phyloP scores from a whole-genome alignment of 2,888 invertebrate genomes.

The Elmis aenea region DNA sequence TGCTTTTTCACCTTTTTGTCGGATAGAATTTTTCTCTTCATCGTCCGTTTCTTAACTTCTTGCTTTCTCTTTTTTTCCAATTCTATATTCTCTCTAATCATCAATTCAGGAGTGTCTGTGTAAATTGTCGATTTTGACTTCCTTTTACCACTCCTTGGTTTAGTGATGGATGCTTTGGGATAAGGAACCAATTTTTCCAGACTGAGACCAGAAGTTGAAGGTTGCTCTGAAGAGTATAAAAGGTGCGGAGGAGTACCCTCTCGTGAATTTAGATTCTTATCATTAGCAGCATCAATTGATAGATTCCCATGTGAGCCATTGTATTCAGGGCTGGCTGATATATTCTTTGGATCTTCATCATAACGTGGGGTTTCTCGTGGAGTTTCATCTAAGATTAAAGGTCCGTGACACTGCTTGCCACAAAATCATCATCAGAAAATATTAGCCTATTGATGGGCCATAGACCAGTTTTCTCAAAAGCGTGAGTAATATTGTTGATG shows the following conservation, averaged over 20 bases:
- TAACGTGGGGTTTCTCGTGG: background rate
- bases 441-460: conserved; percentile 10
- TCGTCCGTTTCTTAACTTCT: background rate
- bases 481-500: conserved; percentile 10
- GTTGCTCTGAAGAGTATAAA: no score
- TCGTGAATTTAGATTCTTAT: background rate
- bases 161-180: background rate
- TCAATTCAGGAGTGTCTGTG: conserved; percentile 1
- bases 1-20: no score
- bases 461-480: conserved; percentile 13
- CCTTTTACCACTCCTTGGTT: background rate
- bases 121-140: conserved; percentile 1
- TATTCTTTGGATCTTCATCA: background rate
- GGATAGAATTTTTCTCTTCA: no score
- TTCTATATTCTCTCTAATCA: background rate
- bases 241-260: no score
- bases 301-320: no score
- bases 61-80: background rate
- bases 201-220: no score
- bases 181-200: background rate
- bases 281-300: background rate
- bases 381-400: no score
- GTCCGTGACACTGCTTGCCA: conserved; percentile 10
- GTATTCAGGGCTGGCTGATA: no score
- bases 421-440: conserved; percentile 7